Evolutionary conservation across 2,797 vertebrate genomes (phyloP), one percentile per base, ranked within the genome.

Genomic region (Pseudochirops corinnae): DNA sequence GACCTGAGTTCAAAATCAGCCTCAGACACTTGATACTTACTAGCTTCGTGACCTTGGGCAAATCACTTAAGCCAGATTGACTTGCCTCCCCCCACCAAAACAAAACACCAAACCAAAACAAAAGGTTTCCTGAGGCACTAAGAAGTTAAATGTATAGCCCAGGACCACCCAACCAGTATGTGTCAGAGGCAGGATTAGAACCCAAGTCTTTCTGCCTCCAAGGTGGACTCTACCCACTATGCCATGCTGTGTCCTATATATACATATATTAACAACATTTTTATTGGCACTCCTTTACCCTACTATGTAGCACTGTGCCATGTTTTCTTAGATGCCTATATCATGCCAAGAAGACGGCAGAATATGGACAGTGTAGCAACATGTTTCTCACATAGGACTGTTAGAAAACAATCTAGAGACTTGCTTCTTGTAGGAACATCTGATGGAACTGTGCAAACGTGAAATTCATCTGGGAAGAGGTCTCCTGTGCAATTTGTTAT

Each of bases 331-430:
- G 39, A 87, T 87, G 74, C 39, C 39, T 87, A 50, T 28, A 3
- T 26, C 46, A 87, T 87, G 74, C 74, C 74, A 87, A 87, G 74
- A 50, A 87, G 31, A 87, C 50, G 74, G 74, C 74, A 87, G 39
- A 87, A 87, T 87, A 87, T 87, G 74, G 39, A 46, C 74, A 46
- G 39, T 46, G 74, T 50, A 87, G 39, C 74, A 87, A 87, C 74
- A 87, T 87, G 74, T 87, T 87, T 87, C 74, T 87, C 39, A 50
- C 74, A 74, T 74, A 74, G n/a, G 67, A 39, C n/a, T 74, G 67
- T 74, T 39, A 74, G 67, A 74, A 74, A 74, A 39, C 67, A 87
- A 87, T 87, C 74, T 26, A 87, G 74, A 87, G 74, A 87, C 74
- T 87, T 87, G 74, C 74, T 87, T 87, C 74, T 26, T 50, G 39